Base-by-base conservation (phyloP, 1,140 invertebrate genomes). In the Euglossa dilemma region DNA sequence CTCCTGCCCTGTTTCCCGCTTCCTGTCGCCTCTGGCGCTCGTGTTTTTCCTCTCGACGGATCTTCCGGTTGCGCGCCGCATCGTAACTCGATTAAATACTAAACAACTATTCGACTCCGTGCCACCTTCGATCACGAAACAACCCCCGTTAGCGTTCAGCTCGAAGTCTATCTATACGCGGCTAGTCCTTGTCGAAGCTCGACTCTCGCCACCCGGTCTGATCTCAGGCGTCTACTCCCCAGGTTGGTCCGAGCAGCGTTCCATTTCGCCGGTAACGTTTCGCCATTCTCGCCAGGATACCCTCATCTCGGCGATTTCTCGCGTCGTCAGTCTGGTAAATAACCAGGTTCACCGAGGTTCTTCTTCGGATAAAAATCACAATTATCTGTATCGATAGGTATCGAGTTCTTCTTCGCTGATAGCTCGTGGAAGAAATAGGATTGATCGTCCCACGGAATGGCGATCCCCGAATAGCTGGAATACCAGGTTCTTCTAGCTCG, bases 211-310 rank as follows among this genome's bases (percentile, higher is more conserved):
- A 7, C 23, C 28, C 20, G 9, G 36, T 12, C 20, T 45, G 11
- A 23, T 76, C 36, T 57, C 56, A 45, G 23, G 20, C 18, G 43
- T 70, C 80, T 80, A 87, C 70, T 86, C 85, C 59, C 71, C 86
- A 23, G 75, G 75, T 25, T 75, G 74, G 9, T 86, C 70, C 80
- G 64, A 80, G 50, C 56, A 50, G 6, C 67, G 45, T 66, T 50
- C 23, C 25, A 57, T 12, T 67, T 43, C 45, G 20, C 11, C 71
- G n/a, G 63, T 61, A 20, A 56, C 59, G 50, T 25, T 11, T 76
- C 36, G 59, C 72, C 72, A 43, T 59, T 57, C 45, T 64, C 43
- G 71, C 52, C 54, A 70, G 43, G 50, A 61, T 63, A 66, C 36
- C 78, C 50, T 73, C 78, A 80, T 80, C 56, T 59, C 72, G 43